These are phyloP conservation scores for Saiga tatarica DNA, from an alignment of 2,113 vertebrate species.

Conservation along the genomic window DNA sequence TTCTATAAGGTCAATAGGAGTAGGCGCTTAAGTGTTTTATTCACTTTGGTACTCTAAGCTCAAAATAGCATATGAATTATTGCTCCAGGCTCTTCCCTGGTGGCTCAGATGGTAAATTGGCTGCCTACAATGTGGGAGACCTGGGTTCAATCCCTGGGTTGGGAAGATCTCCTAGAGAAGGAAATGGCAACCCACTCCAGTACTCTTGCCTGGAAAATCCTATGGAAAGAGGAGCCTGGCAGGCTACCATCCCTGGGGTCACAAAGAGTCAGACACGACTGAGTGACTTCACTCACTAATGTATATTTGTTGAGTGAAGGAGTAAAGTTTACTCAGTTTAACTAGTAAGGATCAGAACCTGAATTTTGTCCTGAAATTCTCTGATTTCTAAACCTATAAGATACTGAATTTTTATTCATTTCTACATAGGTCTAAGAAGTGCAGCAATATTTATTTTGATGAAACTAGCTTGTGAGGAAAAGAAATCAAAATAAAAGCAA, in stretches of 20 bases:
- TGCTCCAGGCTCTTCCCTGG: background rate
- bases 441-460: background rate
- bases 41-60: background rate
- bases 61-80: background rate
- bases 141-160: too few species aligned
- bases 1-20: background rate
- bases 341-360: background rate
- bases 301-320: background rate
- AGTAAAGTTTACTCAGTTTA: background rate
- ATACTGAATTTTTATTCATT: background rate
- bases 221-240: too few species aligned
- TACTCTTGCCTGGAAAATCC: too few species aligned
- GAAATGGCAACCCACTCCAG: too few species aligned
- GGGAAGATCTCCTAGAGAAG: too few species aligned
- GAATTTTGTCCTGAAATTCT: background rate
- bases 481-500: background rate
- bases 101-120: too few species aligned
- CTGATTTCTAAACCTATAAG: background rate
- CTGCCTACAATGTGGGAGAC: too few species aligned
- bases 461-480: background rate
- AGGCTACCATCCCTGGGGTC: too few species aligned
- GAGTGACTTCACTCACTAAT: background rate
- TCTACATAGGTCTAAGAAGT: background rate
- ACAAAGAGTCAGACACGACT: too few species aligned
- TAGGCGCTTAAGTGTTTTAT: background rate